Evolutionary conservation across 2,797 vertebrate species (phyloP), one percentile per base, ranked within the genome.

Genomic region (Phrynocephalus guinanensis): DNA sequence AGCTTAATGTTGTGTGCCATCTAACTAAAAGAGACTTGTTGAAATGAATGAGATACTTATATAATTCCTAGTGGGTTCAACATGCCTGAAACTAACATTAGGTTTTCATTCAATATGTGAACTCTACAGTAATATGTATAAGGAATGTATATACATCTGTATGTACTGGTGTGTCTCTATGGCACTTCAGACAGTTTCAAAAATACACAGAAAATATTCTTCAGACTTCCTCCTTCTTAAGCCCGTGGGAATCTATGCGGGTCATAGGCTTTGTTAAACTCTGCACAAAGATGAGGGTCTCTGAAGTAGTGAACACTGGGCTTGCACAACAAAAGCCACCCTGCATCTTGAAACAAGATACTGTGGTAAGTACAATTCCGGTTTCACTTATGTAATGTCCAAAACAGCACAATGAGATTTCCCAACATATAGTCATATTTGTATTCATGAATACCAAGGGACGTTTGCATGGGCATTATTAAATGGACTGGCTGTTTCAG

Each of bases 401-500:
- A 9, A 75, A 88, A 48, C 56, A 75, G 56, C 24, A 93, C 86
- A 94, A 26, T 91, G 89, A 95, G 91, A 91, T 79, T 92, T 90
- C 90, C 80, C 91, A 90, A 91, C 80, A 91, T 88, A 93, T 93
- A 88, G 89, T 79, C 92, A 94, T 91, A 89, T 96, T 95, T 95
- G 85, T 83, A 93, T 90, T 92, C 68, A 91, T 83, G 87, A 93
- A 93, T 87, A 76, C 89, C 88, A 96, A 84, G 95, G 96, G 93
- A 92, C 96, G 94, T 95, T 96, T 96, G 94, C 88, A 93, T 91
- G 92, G 85, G 82, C 90, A 91, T 89, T 33, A 87, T 92, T 94
- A 95, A 96, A 92, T 93, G 92, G 83, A 70, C 90, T 94, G 95
- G 93, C 91, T 97, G 95, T 95, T 95, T 86, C 85, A 84, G 86